These are phyloP conservation scores for Urosaurus nigricauda DNA, from an alignment of 2,797 vertebrate genomes.

Conservation along the genomic window DNA sequence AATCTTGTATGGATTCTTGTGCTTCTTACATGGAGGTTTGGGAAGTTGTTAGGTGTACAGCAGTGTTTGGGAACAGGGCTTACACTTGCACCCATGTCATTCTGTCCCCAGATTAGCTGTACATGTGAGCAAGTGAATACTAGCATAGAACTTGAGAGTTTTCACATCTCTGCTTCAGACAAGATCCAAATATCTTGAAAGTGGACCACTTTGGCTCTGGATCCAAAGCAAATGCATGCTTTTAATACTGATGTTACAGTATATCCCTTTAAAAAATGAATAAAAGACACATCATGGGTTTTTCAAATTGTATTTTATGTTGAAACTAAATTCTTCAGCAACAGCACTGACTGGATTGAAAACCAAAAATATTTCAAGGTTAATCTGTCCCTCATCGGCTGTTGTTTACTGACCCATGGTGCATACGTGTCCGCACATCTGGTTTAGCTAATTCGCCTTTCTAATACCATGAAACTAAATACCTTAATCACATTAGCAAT, in stretches of 20 bases:
- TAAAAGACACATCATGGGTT: background rate
- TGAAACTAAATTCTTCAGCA: slow-evolving; percentile 37
- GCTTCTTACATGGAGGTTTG: too few relatives aligned
- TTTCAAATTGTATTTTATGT: background rate
- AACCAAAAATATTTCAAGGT: slow-evolving; percentile 47
- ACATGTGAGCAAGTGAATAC: too few relatives aligned
- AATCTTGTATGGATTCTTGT: too few relatives aligned
- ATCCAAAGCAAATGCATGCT: background rate
- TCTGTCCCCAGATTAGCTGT: too few relatives aligned
- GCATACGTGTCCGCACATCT: slow-evolving; percentile 30
- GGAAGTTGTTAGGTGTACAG: too few relatives aligned
- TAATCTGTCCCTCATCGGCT: slow-evolving; percentile 39
- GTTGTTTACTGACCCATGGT: slow-evolving; percentile 46
- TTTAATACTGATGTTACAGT: background rate
- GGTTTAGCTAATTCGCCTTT: slow-evolving; percentile 52
- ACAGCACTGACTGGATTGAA: slow-evolving; percentile 26
- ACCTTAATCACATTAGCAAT: slow-evolving; percentile 62
- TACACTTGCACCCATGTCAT: too few relatives aligned
- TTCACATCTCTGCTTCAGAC: background rate
- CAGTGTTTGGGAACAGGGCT: too few relatives aligned
- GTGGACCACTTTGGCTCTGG: background rate
- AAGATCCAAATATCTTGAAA: background rate
- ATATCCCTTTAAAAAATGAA: background rate
- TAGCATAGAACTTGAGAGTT: too few relatives aligned
- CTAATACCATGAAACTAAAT: slow-evolving; percentile 62